Evolutionary conservation across 53 echinoderm and acorn worm species (phyloP).

Genomic region (Temnopleurus reevesii): DNA sequence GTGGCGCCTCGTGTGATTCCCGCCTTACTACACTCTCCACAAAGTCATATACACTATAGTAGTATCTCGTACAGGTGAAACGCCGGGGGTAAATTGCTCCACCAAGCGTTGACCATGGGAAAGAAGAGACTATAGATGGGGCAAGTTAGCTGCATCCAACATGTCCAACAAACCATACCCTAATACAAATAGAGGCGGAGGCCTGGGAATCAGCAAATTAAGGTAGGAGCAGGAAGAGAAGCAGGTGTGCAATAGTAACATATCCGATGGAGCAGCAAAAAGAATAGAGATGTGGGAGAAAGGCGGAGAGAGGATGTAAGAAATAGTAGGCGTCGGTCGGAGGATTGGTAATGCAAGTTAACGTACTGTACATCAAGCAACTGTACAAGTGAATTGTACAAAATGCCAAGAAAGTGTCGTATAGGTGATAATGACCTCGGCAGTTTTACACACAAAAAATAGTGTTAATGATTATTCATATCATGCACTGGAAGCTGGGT

Average conservation of each 20-base stretch:
- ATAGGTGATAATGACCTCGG: too few relatives aligned
- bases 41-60: too few relatives aligned
- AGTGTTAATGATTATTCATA: too few relatives aligned
- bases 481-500: too few relatives aligned
- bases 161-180: constrained; percentile 25
- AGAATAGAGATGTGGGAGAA: not conserved
- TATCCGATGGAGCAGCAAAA: constrained; percentile 13
- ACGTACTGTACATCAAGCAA: not conserved
- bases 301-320: not conserved
- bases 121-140: not conserved
- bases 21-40: too few relatives aligned
- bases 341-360: not conserved
- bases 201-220: constrained; percentile 37
- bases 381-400: too few relatives aligned
- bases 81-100: constrained; percentile 35
- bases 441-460: too few relatives aligned
- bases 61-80: constrained; percentile 45
- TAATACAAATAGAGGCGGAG: constrained; percentile 44
- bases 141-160: constrained; percentile 25
- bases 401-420: too few relatives aligned
- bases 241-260: constrained; percentile 20
- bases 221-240: not conserved
- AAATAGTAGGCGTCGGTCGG: not conserved
- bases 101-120: constrained; percentile 27
- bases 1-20: too few relatives aligned